These are phyloP conservation scores for Carcina quercana DNA, from an alignment of 2,888 invertebrate species.

Conservation along the genomic window DNA sequence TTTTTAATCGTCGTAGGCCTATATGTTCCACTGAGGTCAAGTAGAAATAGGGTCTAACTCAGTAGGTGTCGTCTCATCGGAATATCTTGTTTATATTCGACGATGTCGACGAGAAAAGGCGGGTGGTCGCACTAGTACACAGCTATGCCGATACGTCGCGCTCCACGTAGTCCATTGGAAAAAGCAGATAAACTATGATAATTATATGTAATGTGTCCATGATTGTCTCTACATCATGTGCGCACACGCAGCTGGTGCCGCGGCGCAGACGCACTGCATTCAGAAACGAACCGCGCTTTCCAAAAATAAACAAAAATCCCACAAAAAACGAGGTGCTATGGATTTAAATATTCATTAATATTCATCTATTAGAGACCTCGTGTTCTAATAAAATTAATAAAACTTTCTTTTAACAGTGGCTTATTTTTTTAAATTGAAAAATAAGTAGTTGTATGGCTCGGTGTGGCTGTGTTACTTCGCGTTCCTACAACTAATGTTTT, in stretches of 20 bases:
- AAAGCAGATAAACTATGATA: conserved; percentile 70
- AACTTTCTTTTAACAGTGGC: conserved; percentile 38
- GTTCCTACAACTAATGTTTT: no score
- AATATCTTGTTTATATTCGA: no score
- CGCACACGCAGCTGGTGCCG: conserved; percentile 38
- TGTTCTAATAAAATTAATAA: conserved; percentile 16
- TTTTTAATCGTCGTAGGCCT: no score
- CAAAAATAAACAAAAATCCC: conserved; percentile 6
- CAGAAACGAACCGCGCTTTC: conserved; percentile 39
- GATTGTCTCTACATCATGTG: conserved; percentile 36
- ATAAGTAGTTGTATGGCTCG: no score
- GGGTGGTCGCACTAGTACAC: conserved; percentile 30
- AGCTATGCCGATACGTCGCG: conserved; percentile 57
- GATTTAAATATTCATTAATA: conserved; percentile 57
- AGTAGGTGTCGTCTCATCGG: no score
- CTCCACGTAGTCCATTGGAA: conserved; percentile 64
- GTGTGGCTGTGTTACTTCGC: no score
- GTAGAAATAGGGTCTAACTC: no score
- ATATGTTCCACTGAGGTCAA: no score
- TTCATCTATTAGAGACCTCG: conserved; percentile 50
- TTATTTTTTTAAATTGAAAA: conserved; percentile 61
- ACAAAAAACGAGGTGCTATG: conserved; percentile 38
- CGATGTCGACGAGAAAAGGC: no score
- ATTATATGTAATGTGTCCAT: conserved; percentile 57
- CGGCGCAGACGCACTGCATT: conserved; percentile 31